phyloP scores from a whole-genome alignment of 2,797 vertebrate genomes.

The Xiphorhynchus erythropygius region DNA sequence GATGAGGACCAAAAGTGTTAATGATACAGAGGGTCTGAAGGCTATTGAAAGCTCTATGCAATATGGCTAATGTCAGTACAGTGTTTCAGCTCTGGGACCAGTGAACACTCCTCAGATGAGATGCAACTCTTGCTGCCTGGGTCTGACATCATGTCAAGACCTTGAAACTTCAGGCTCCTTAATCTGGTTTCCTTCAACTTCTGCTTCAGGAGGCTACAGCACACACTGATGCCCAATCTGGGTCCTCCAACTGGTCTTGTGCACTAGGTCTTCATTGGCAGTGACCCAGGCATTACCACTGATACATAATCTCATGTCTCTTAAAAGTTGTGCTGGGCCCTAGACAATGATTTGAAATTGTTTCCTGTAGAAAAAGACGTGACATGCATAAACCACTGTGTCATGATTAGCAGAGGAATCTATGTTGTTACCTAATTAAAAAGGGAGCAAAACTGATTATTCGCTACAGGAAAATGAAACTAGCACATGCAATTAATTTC shows the following conservation, averaged over 20 bases:
- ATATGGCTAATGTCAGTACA: neutral
- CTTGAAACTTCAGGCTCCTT: neutral
- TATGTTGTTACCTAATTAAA: conserved; percentile 56
- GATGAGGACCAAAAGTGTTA: neutral
- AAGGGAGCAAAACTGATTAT: conserved; percentile 45
- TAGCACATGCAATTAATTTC: conserved; percentile 61
- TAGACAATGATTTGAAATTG: neutral
- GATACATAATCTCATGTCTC: neutral
- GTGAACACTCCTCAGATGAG: neutral
- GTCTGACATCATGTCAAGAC: neutral
- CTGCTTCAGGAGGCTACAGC: neutral
- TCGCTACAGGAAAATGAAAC: conserved; percentile 55
- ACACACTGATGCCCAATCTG: neutral
- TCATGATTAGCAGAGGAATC: conserved; percentile 25
- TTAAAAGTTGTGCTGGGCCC: neutral
- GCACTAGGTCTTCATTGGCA: neutral
- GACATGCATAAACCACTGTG: neutral
- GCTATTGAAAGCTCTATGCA: neutral
- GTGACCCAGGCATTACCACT: neutral
- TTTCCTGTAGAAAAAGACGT: neutral
- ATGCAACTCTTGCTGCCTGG: neutral
- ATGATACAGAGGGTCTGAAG: neutral
- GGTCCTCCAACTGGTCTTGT: neutral
- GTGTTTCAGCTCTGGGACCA: neutral
- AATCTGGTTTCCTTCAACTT: neutral